Evolutionary conservation across 2,888 invertebrate genomes (phyloP).

Genomic region (Octonoba sinensis): DNA sequence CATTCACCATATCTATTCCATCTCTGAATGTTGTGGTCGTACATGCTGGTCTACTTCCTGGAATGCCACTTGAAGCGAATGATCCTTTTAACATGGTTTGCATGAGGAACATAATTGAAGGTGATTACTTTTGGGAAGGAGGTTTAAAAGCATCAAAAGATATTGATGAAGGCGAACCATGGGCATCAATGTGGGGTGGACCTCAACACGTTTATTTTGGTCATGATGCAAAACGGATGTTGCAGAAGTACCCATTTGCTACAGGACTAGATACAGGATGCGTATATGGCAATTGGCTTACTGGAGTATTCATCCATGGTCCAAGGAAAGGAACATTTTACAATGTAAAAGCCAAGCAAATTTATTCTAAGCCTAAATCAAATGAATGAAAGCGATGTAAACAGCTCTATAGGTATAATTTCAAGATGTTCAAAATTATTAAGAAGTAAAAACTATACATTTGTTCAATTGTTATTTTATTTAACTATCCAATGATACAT

Average conservation of each 20-base stretch:
- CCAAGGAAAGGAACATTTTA: constrained; percentile 61
- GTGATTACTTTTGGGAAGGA: constrained; percentile 64
- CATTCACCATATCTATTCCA: constrained; percentile 71
- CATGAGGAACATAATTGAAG: constrained; percentile 70
- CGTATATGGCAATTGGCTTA: constrained; percentile 70
- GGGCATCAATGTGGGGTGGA: constrained; percentile 70
- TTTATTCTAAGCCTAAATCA: constrained; percentile 24
- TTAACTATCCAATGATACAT: not conserved
- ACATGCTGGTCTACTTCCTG: constrained; percentile 71
- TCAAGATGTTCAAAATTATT: too few relatives aligned
- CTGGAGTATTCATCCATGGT: constrained; percentile 68
- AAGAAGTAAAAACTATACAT: too few relatives aligned
- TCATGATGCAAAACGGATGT: constrained; percentile 70
- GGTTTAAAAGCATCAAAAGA: constrained; percentile 66
- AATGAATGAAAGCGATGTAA: not conserved
- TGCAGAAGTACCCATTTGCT: constrained; percentile 68
- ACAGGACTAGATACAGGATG: constrained; percentile 72
- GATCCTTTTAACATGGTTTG: constrained; percentile 68
- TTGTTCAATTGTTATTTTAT: too few relatives aligned
- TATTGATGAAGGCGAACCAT: constrained; percentile 68
- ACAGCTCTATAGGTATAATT: too few relatives aligned
- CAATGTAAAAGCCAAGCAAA: constrained; percentile 52
- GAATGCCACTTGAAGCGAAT: constrained; percentile 68
- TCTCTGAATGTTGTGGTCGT: constrained; percentile 69
- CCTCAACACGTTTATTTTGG: constrained; percentile 72